These are phyloP conservation scores for Lophotriccus pileatus DNA, from an alignment of 2,797 vertebrate species.

Conservation along the genomic window DNA sequence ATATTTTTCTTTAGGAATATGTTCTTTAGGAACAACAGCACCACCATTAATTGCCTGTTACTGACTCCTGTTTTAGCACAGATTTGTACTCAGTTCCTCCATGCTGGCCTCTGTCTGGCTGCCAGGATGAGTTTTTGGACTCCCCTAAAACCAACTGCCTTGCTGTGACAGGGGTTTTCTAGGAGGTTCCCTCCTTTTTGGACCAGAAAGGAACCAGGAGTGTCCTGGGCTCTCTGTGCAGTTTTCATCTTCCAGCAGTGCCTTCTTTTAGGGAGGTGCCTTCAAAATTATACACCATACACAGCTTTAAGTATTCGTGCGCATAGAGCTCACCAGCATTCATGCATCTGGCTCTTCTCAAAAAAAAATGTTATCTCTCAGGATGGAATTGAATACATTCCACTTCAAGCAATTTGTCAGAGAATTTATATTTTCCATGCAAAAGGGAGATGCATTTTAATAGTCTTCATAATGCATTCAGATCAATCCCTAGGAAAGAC, in stretches of 20 bases:
- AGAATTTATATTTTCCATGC: background rate
- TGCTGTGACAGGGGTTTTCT: background rate
- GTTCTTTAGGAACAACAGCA: background rate
- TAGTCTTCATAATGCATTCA: background rate
- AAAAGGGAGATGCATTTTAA: background rate
- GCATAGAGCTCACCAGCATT: background rate
- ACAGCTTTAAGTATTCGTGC: background rate
- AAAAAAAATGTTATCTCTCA: background rate
- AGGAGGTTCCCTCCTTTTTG: background rate
- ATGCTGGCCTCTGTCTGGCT: background rate
- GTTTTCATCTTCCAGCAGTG: background rate
- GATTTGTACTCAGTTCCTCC: background rate
- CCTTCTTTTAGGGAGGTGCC: background rate
- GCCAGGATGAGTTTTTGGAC: background rate
- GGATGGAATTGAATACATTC: background rate
- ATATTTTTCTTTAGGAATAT: background rate
- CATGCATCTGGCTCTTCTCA: background rate
- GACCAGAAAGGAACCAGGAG: background rate
- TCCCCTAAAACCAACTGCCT: background rate
- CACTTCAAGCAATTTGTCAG: conserved; percentile 2
- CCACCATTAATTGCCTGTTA: background rate
- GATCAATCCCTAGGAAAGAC: background rate
- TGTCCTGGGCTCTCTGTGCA: background rate
- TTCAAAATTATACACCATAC: background rate
- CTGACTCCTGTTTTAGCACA: background rate